phyloP scores from a whole-genome alignment of 2,888 invertebrate species.

The Odontocerum albicorne region DNA sequence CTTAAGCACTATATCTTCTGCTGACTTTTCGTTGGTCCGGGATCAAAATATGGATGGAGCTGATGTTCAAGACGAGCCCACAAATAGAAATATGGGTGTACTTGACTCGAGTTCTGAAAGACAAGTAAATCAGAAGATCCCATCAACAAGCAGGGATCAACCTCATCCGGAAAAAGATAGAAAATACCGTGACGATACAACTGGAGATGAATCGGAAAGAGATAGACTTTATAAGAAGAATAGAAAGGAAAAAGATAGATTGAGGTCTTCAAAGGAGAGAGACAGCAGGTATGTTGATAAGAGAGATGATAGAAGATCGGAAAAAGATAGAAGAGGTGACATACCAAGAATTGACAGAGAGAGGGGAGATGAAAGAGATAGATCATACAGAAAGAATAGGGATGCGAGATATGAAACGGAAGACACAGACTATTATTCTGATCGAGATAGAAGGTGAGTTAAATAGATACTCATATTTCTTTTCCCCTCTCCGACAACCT shows the following conservation, averaged over 20 bases:
- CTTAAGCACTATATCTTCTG: conserved; percentile 45
- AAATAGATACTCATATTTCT: not conserved
- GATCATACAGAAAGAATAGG: conserved; percentile 48
- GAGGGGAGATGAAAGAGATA: conserved; percentile 42
- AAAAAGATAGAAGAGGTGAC: conserved; percentile 43
- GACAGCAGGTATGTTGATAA: conserved; percentile 41
- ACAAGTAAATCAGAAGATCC: conserved; percentile 42
- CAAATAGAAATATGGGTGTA: conserved; percentile 43
- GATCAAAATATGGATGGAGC: conserved; percentile 58
- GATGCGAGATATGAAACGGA: conserved; percentile 64
- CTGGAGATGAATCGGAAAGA: conserved; percentile 53
- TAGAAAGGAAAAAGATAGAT: conserved; percentile 33
- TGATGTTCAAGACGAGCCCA: conserved; percentile 44
- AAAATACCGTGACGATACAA: conserved; percentile 45
- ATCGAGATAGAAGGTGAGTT: conserved; percentile 54
- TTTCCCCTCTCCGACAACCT: too few species aligned
- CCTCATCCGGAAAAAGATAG: conserved; percentile 30
- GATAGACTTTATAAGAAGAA: conserved; percentile 45
- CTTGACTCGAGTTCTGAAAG: conserved; percentile 45
- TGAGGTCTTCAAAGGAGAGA: conserved; percentile 31
- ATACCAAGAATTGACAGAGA: conserved; percentile 47
- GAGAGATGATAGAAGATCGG: conserved; percentile 45
- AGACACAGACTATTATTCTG: conserved; percentile 67
- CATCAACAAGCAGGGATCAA: not conserved
- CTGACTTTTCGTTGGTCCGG: conserved; percentile 48